Conservation (phyloP, 2,888 invertebrate species). For the Pristionchus arcanus region DNA sequence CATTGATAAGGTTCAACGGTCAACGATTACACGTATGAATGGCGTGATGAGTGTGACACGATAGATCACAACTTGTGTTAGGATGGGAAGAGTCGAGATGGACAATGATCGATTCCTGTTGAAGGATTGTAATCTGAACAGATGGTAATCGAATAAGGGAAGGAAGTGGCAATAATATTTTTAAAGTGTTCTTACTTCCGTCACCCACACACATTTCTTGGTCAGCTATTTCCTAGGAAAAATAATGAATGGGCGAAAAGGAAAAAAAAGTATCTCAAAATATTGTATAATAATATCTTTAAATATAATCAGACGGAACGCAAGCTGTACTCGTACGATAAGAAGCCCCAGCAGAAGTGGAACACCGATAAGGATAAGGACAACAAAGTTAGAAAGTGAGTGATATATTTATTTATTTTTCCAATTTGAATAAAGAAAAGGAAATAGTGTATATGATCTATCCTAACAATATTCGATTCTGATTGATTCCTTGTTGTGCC, state of each 20-base stretch:
- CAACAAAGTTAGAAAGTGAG: slow-evolving; percentile 61
- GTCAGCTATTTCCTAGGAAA: slow-evolving; percentile 23
- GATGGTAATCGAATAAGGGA: slow-evolving; percentile 15
- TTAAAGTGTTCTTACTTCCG: slow-evolving; percentile 57
- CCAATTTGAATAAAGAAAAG: background rate
- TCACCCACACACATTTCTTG: background rate
- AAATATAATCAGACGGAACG: slow-evolving; percentile 68
- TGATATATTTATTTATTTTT: background rate
- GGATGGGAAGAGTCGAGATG: background rate
- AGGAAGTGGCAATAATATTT: background rate
- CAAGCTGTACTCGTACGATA: slow-evolving; percentile 76
- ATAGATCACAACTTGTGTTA: background rate
- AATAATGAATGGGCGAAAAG: background rate
- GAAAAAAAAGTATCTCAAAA: background rate
- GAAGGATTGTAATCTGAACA: background rate
- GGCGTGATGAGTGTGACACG: slow-evolving; percentile 8
- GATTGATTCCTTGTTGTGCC: background rate
- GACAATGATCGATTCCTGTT: background rate
- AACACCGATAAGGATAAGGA: slow-evolving; percentile 58
- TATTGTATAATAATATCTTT: background rate
- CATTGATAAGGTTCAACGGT: slow-evolving; percentile 37
- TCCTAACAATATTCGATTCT: background rate
- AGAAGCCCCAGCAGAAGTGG: slow-evolving; percentile 68
- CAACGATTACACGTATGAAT: background rate
- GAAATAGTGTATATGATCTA: background rate